These are phyloP conservation scores for Acropternis orthonyx DNA, from an alignment of 2,797 vertebrate genomes.

Conservation along the genomic window DNA sequence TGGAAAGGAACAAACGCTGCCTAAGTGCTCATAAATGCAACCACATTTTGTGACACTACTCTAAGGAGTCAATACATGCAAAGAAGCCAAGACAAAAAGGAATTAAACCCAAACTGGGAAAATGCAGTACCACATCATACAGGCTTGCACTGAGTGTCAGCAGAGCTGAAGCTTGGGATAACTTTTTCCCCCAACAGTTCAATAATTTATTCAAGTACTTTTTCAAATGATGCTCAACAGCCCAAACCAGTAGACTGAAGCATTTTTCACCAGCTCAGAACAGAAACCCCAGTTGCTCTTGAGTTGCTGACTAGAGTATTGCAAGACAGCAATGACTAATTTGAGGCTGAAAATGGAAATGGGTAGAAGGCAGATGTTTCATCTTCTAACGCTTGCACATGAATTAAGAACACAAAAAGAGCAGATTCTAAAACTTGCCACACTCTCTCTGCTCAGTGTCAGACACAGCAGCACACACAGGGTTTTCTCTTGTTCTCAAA, in stretches of 20 bases:
- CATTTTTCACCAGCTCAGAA: background rate
- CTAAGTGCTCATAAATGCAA: background rate
- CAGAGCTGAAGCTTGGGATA: background rate
- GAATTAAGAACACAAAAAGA: background rate
- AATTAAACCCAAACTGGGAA: background rate
- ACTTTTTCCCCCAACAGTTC: background rate
- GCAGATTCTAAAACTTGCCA: background rate
- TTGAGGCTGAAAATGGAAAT: background rate
- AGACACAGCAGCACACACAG: background rate
- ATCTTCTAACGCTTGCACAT: rapidly evolving
- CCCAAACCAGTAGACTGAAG: background rate
- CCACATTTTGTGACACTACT: background rate
- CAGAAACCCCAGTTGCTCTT: background rate
- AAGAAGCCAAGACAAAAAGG: background rate
- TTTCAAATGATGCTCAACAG: background rate
- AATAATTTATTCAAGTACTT: background rate
- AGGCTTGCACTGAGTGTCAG: background rate
- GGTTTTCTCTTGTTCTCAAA: background rate
- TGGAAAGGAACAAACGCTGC: background rate
- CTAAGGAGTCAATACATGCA: background rate
- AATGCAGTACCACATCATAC: rapidly evolving
- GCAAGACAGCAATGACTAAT: background rate
- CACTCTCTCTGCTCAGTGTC: background rate
- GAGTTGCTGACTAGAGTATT: background rate
- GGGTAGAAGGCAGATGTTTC: background rate